phyloP scores from a whole-genome alignment of 2,797 vertebrate species.

The Epinephelus malabaricus region DNA sequence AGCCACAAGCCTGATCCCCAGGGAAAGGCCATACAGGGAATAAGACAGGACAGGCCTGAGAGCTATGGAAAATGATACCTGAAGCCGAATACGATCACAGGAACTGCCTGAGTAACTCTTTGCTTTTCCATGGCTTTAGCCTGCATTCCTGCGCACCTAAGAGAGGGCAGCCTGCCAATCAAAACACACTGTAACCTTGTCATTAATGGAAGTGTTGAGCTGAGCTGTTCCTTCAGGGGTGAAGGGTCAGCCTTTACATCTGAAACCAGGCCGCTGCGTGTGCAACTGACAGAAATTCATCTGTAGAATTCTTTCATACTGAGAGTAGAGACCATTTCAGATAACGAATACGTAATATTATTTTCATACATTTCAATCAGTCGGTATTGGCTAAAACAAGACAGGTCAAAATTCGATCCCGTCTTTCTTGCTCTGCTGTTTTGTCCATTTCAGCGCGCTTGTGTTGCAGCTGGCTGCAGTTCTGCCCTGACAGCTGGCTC shows the following conservation, averaged over 20 bases:
- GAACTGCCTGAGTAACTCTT: constrained; percentile 57
- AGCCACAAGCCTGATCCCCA: constrained; percentile 66
- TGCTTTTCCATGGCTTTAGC: constrained; percentile 59
- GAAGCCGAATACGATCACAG: constrained; percentile 49
- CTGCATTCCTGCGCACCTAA: constrained; percentile 42
- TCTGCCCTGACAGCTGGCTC: no score
- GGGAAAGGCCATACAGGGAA: constrained; percentile 73
- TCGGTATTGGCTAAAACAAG: no score
- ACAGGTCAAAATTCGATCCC: no score
- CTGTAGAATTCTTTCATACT: background rate
- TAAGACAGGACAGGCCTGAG: constrained; percentile 56
- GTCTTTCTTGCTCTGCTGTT: no score
- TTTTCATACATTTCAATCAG: no score
- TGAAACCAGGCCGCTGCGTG: background rate
- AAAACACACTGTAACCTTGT: constrained; percentile 42
- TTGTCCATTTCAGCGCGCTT: no score
- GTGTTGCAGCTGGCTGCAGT: no score
- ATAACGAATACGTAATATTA: no score
- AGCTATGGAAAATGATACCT: constrained; percentile 58
- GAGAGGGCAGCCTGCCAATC: constrained; percentile 50
- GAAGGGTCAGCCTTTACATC: constrained; percentile 23
- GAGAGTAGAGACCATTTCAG: background rate
- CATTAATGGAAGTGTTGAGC: constrained; percentile 53
- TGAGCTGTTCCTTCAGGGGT: constrained; percentile 25
- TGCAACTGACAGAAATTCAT: background rate